A percentile compares a stretch with the other conserved stretches of the same genome.
phyloP scores from a whole-genome alignment of 1,140 invertebrate genomes.

The Drosophila setifemur region DNA sequence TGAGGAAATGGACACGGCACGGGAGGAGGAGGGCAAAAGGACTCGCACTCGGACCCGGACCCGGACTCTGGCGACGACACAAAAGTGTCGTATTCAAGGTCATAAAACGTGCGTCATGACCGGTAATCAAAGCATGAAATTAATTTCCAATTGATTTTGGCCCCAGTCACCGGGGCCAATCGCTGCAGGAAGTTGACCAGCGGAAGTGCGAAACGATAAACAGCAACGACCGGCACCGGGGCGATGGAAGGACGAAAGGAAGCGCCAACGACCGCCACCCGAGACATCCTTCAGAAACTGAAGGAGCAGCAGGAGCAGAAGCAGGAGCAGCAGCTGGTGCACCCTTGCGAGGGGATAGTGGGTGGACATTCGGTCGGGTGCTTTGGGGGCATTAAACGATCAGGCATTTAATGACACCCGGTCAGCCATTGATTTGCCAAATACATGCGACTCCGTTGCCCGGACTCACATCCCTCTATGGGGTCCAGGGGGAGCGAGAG shows the following conservation, averaged over 20 bases:
- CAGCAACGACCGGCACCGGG: slow-evolving; percentile 51
- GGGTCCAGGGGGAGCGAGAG: neutral
- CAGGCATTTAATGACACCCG: slow-evolving; percentile 79
- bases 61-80: slow-evolving; percentile 50
- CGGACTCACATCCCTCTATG: neutral
- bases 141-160: slow-evolving; percentile 80
- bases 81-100: slow-evolving; percentile 78
- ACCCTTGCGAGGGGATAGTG: neutral
- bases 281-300: slow-evolving; percentile 52
- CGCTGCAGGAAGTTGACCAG: slow-evolving; percentile 77
- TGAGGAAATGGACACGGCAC: slow-evolving; percentile 66
- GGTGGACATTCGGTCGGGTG: neutral
- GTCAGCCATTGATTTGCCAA: slow-evolving; percentile 77
- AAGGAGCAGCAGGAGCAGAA: slow-evolving; percentile 10
- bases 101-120: slow-evolving; percentile 79
- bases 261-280: slow-evolving; percentile 7
- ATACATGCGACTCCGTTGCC: slow-evolving; percentile 50
- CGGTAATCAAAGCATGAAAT: slow-evolving; percentile 80
- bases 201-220: slow-evolving; percentile 80
- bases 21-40: slow-evolving; percentile 4
- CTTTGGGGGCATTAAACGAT: slow-evolving; percentile 69
- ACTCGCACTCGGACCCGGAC: slow-evolving; percentile 1
- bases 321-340: slow-evolving; percentile 21
- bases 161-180: slow-evolving; percentile 61
- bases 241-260: slow-evolving; percentile 17